These are phyloP conservation scores for Aphis gossypii DNA, from an alignment of 1,140 invertebrate species.

Conservation along the genomic window DNA sequence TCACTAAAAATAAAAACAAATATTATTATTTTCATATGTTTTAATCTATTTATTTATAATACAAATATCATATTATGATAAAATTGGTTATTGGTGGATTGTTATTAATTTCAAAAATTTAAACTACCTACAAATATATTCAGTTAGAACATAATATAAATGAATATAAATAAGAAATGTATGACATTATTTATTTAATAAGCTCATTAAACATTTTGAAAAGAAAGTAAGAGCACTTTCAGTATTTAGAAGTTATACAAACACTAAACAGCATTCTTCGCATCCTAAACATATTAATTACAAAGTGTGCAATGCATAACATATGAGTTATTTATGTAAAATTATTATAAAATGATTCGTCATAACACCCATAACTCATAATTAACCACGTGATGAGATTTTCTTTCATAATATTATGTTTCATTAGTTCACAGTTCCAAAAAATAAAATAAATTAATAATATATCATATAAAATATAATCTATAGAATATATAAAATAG, in stretches of 20 bases:
- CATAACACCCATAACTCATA: neutral
- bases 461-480: neutral
- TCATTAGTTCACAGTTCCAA: neutral
- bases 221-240: conserved; percentile 18
- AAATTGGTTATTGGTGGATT: neutral
- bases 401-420: neutral
- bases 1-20: neutral
- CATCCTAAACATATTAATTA: conserved; percentile 16
- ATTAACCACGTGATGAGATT: neutral
- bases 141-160: no score
- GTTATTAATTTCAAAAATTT: neutral
- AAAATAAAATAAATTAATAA: neutral
- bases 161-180: neutral
- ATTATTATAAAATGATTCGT: conserved; percentile 21
- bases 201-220: neutral
- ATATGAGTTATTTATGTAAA: conserved; percentile 16
- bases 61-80: neutral
- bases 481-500: neutral
- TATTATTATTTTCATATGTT: neutral
- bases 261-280: conserved; percentile 30
- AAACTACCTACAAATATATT: neutral
- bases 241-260: neutral
- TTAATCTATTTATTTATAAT: neutral
- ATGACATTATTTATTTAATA: neutral
- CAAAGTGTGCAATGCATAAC: neutral